Base-by-base conservation (phyloP, 2,888 invertebrate genomes). In the Cryptus armator region DNA sequence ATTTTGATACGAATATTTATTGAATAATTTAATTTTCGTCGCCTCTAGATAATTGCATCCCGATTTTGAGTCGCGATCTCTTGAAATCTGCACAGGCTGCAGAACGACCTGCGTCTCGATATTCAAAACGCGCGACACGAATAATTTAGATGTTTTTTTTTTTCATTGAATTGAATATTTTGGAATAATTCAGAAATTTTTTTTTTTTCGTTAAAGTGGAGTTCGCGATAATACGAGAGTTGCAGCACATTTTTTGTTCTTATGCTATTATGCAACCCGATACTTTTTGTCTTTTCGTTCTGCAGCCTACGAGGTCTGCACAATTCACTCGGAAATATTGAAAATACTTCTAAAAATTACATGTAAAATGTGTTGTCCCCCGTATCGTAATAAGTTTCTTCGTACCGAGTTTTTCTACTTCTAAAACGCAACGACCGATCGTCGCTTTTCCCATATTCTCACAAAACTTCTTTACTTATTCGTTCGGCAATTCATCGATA, bases 291-390 rank as follows among this genome's bases (percentile, higher is more conserved):
- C 29, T 75, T 48, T 16, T 62, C 70, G 44, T 44, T 44, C 44
- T 46, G 71, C 53, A 71, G 2, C 71, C 19, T 56, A 43, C 71
- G 56, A 51, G 51, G 32, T 19, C 19, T 48, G 46, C 44, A 62
- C 46, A 64, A 53, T 76, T 76, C 51, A 37, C 48, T 53, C 51
- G 51, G 75, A 44, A 48, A 66, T 66, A 66, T 76, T 66, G 51
- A 66, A 66, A 74, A 74, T 74, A 74, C 62, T 9, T 74, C 62
- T 62, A 74, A 74, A 64, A 66, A 76, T n/a, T 64, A 66, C 75
- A 66, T 76, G 51, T 37, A 66, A 48, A 75, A 48, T 76, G 37
- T 29, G 29, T 29, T 66, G 12, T 19, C 32, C 48, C 48, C 16
- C 75, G 48, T 48, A 46, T 37, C 10, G 46, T 10, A 66, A 3